phyloP scores from a whole-genome alignment of 2,888 invertebrate genomes.

The Cecidostiba fungosa region DNA sequence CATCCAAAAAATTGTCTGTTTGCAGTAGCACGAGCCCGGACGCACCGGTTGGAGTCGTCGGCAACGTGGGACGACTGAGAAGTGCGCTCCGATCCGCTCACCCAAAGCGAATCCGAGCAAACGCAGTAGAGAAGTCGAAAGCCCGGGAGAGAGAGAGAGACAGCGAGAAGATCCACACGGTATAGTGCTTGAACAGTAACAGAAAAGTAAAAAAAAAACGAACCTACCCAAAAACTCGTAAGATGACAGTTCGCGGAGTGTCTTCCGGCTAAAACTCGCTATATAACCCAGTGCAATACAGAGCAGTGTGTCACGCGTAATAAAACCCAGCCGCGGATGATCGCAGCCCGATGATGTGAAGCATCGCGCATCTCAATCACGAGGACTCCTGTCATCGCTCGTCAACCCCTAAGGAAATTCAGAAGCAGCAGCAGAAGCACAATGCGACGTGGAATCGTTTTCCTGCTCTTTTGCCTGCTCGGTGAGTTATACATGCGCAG shows the following conservation, averaged over 20 bases:
- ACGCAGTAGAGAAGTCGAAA: background rate
- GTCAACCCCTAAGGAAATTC: background rate
- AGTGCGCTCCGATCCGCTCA: constrained; percentile 14
- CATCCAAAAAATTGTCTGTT: background rate
- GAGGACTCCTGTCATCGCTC: background rate
- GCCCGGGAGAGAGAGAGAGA: background rate
- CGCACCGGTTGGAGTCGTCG: constrained; percentile 18
- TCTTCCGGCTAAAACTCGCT: background rate
- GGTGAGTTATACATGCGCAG: constrained; percentile 71
- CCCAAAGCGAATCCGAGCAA: constrained; percentile 8
- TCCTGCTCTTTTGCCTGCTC: constrained; percentile 73
- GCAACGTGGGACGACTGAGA: constrained; percentile 45
- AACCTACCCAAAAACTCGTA: background rate
- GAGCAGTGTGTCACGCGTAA: background rate
- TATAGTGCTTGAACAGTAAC: background rate
- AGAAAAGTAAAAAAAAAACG: background rate
- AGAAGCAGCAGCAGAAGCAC: constrained; percentile 59
- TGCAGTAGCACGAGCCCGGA: constrained; percentile 31
- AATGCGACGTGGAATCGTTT: constrained; percentile 70
- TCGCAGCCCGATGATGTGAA: constrained; percentile 22
- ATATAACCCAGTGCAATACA: background rate
- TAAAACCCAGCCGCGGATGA: background rate
- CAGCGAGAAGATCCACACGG: background rate
- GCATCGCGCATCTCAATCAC: background rate
- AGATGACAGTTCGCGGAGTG: constrained; percentile 31